phyloP scores from a whole-genome alignment of 1,140 invertebrate species.

The Scaptodrosophila lebanonensis region DNA sequence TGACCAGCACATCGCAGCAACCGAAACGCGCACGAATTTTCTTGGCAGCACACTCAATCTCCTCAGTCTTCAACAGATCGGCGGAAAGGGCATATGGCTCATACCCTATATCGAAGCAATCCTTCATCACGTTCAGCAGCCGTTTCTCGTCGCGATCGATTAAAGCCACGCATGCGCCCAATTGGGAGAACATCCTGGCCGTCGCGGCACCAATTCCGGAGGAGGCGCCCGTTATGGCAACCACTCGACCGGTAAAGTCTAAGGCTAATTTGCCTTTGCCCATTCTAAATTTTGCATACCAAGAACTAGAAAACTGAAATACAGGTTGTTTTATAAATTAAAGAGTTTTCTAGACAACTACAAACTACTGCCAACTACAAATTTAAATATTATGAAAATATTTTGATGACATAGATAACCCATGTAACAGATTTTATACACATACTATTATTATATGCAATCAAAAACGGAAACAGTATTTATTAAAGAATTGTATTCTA shows the following conservation, averaged over 20 bases:
- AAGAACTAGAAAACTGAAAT: no score
- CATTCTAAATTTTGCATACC: no score
- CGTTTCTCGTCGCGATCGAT: constrained; percentile 86
- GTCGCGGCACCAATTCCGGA: constrained; percentile 92
- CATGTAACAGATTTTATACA: no score
- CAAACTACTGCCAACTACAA: no score
- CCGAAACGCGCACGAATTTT: constrained; percentile 83
- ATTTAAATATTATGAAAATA: no score
- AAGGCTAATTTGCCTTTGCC: constrained; percentile 32
- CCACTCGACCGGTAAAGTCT: constrained; percentile 82
- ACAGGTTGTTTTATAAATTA: no score
- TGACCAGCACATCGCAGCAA: constrained; percentile 86
- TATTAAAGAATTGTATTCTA: no score
- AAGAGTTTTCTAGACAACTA: no score
- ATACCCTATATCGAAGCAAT: constrained; percentile 79
- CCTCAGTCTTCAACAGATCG: constrained; percentile 81
- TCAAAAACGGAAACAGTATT: no score
- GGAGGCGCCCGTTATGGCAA: constrained; percentile 87
- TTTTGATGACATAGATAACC: no score
- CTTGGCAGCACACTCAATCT: constrained; percentile 84
- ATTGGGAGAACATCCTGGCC: constrained; percentile 85
- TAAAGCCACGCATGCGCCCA: constrained; percentile 83
- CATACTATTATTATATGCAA: no score
- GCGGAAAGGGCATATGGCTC: constrained; percentile 3
- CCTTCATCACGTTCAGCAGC: constrained; percentile 63